A percentile compares a stretch with the other conserved stretches of the same genome.
Conservation (phyloP, 1,140 invertebrate species). For the Homarus americanus region DNA sequence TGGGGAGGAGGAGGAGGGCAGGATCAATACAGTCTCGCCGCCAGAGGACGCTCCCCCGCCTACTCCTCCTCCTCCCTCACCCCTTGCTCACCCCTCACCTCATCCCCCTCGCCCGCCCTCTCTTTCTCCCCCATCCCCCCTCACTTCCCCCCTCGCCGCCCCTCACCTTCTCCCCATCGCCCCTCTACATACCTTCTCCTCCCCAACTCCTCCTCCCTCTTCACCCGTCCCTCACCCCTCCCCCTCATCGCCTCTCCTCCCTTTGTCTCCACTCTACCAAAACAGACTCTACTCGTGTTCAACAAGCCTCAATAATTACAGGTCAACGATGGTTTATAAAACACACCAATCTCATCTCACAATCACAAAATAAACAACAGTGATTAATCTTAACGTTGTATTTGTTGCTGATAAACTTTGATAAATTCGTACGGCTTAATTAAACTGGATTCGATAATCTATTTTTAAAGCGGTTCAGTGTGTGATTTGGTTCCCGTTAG, state of each 20-base stretch:
- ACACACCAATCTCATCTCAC: too few species aligned
- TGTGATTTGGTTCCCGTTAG: too few species aligned
- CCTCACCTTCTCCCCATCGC: neutral
- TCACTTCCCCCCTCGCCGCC: neutral
- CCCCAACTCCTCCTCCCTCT: neutral
- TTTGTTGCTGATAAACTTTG: too few species aligned
- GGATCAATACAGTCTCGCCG: slow-evolving; percentile 44
- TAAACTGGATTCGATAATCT: too few species aligned
- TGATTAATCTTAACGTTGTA: too few species aligned
- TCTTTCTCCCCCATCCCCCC: too few species aligned
- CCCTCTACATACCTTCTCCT: neutral
- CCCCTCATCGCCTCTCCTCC: neutral
- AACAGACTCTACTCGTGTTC: too few species aligned
- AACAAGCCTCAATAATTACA: too few species aligned
- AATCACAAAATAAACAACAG: too few species aligned
- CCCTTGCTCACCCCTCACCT: neutral
- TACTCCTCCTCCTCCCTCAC: neutral
- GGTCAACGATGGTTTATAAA: too few species aligned
- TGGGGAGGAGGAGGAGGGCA: neutral
- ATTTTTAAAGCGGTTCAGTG: too few species aligned
- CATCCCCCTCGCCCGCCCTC: neutral
- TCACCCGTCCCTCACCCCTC: neutral
- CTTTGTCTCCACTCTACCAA: neutral
- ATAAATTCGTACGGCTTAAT: too few species aligned
- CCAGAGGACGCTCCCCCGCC: slow-evolving; percentile 23